Percentiles rank a stretch among this genome's conserved stretches.
phyloP scores from a whole-genome alignment of 2,797 vertebrate species.

The Cichlasoma orientale region DNA sequence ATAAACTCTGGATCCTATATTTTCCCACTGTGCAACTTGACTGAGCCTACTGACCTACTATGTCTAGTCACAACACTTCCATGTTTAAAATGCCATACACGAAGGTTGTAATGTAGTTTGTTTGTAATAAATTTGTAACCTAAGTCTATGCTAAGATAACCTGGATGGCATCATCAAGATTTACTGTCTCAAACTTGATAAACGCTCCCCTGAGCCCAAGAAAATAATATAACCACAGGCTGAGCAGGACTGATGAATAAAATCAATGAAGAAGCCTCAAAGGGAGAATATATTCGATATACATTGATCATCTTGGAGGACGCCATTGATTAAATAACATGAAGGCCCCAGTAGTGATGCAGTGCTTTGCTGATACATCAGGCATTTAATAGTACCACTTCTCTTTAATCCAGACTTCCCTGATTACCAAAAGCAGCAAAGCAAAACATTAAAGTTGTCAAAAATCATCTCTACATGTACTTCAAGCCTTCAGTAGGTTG shows the following conservation, averaged over 20 bases:
- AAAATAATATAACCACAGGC: not conserved
- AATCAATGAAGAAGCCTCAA: not conserved
- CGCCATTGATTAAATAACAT: not conserved
- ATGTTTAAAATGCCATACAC: not conserved
- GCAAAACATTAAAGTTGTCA: not conserved
- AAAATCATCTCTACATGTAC: not conserved
- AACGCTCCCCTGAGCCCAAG: not conserved
- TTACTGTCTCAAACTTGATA: not conserved
- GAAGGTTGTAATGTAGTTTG: not conserved
- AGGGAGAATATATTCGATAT: not conserved
- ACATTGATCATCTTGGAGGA: not conserved
- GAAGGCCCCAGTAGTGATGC: not conserved
- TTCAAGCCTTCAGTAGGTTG: not conserved
- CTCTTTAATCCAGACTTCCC: not conserved
- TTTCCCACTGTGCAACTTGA: not conserved
- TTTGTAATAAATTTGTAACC: not conserved
- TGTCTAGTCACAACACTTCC: too few relatives aligned
- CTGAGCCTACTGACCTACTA: not conserved
- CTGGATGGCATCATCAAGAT: not conserved
- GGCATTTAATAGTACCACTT: not conserved
- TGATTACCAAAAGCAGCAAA: not conserved
- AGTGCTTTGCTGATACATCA: not conserved
- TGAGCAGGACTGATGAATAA: not conserved
- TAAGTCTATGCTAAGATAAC: not conserved
- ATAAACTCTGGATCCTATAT: not conserved